These are phyloP conservation scores for Girardinichthys multiradiatus DNA, from an alignment of 2,113 vertebrate species.

Conservation along the genomic window DNA sequence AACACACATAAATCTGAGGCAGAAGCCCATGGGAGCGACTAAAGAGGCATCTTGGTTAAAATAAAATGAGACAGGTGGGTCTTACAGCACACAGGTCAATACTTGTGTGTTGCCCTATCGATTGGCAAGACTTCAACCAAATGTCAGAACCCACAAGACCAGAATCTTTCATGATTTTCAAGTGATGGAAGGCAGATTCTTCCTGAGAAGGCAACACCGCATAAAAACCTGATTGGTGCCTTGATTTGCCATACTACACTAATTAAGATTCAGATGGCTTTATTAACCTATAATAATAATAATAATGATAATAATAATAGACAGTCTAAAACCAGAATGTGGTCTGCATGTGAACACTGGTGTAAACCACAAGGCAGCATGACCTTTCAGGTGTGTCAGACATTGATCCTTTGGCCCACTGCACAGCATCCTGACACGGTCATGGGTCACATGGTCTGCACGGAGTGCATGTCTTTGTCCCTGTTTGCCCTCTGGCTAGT, in stretches of 20 bases:
- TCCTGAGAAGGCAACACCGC: conserved; percentile 4
- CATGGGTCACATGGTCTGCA: conserved; percentile 35
- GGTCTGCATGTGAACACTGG: not conserved
- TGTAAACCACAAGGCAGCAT: not conserved
- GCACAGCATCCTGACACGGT: conserved; percentile 34
- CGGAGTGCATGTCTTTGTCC: conserved; percentile 25
- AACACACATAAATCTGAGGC: not conserved
- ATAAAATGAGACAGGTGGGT: conserved; percentile 50
- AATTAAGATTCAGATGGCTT: not conserved
- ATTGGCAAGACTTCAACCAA: conserved; percentile 58
- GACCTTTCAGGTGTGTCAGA: conserved; percentile 33
- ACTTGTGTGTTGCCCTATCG: conserved; percentile 58
- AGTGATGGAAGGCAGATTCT: conserved; percentile 24
- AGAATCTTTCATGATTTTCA: conserved; percentile 44
- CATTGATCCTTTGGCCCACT: conserved; percentile 32
- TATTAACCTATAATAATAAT: not conserved
- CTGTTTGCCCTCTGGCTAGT: conserved; percentile 19
- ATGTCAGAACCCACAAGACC: conserved; percentile 65
- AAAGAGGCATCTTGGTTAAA: conserved; percentile 22
- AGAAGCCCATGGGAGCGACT: not conserved
- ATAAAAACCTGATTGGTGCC: conserved; percentile 6
- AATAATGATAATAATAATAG: not conserved
- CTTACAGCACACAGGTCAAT: conserved; percentile 63
- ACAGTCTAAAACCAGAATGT: not conserved
- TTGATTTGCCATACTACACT: conserved; percentile 9